phyloP scores from a whole-genome alignment of 1,140 invertebrate genomes.

The Amphibalanus amphitrite region DNA sequence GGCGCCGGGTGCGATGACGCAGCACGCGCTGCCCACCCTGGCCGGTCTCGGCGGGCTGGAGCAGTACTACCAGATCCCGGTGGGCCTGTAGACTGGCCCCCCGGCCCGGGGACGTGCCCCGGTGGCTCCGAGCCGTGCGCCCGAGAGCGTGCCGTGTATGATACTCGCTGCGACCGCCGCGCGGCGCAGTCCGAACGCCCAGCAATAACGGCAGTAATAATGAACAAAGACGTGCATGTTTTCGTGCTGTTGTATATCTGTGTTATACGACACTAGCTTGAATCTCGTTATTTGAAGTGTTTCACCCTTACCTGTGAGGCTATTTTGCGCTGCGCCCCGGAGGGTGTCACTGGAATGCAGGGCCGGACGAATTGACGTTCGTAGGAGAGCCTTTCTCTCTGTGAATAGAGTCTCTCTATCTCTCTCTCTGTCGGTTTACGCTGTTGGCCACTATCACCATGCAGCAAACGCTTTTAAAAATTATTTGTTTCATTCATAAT shows the following conservation, averaged over 20 bases:
- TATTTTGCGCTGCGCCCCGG: neutral
- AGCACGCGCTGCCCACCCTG: neutral
- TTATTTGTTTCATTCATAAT: neutral
- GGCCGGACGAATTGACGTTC: too few species aligned
- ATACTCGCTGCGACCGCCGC: neutral
- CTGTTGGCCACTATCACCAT: neutral
- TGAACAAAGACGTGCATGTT: neutral
- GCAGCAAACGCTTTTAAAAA: too few species aligned
- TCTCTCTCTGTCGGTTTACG: neutral
- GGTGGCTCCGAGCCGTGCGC: too few species aligned
- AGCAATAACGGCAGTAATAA: neutral
- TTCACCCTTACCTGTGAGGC: neutral
- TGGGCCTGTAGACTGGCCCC: neutral
- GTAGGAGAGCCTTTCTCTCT: too few species aligned
- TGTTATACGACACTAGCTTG: neutral
- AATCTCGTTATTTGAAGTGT: slow-evolving; percentile 2
- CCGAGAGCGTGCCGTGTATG: neutral
- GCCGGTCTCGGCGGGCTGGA: slow-evolving; percentile 1
- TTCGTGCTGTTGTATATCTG: neutral
- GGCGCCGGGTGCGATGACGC: neutral
- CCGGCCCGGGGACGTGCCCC: neutral
- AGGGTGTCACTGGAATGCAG: neutral
- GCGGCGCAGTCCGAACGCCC: neutral
- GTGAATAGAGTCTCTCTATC: too few species aligned
- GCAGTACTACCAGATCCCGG: slow-evolving; percentile 5